Evolutionary conservation across 2,797 vertebrate genomes (phyloP).

Genomic region (Mareca strepera): DNA sequence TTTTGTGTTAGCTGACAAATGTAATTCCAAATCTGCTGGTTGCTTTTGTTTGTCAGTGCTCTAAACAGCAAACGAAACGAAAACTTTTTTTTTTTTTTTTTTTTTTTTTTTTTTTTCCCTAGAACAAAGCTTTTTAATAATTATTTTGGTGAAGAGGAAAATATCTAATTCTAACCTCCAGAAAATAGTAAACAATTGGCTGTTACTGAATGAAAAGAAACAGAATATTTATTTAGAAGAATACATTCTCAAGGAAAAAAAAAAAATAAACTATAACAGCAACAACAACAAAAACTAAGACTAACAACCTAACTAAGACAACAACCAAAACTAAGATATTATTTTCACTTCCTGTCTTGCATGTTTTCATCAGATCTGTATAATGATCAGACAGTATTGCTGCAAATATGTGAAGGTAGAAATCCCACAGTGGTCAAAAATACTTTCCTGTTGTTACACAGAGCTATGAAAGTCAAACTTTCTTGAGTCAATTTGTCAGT

Average conservation of each 20-base stretch:
- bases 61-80: not conserved
- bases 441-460: not conserved
- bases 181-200: conserved; percentile 34
- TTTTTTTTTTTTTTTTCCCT: not conserved
- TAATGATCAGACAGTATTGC: not conserved
- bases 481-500: not conserved
- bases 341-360: not conserved
- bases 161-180: conserved; percentile 17
- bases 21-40: not conserved
- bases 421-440: not conserved
- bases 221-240: not conserved
- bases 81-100: conserved; percentile 11
- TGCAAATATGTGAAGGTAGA: not conserved
- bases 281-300: too few species aligned
- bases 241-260: not conserved
- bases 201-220: conserved; percentile 3
- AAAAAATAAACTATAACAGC: not conserved
- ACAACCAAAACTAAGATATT: not conserved
- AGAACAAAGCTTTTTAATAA: not conserved
- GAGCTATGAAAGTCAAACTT: not conserved
- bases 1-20: conserved; percentile 9
- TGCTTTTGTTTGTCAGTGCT: not conserved
- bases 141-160: not conserved
- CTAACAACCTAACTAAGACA: too few species aligned
- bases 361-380: not conserved